A percentile compares a stretch with the other conserved stretches of the same genome.
Evolutionary conservation across 2,888 invertebrate species (phyloP).

Genomic region (Cephus pulcher): DNA sequence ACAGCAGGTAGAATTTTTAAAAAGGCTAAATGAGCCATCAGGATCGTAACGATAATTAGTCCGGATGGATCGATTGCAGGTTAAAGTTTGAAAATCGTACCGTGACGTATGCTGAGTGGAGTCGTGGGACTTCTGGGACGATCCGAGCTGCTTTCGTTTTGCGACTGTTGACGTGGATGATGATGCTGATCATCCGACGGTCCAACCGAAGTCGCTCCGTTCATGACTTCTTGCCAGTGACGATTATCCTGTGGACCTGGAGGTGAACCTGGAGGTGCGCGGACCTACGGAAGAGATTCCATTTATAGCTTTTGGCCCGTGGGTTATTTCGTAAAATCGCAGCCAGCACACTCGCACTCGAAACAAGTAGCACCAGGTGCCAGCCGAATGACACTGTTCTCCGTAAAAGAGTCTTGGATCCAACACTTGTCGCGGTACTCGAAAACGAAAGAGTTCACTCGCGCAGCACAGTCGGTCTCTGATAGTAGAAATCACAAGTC

Average conservation of each 20-base stretch:
- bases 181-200: slow-evolving; percentile 54
- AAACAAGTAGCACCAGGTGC: neutral
- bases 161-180: slow-evolving; percentile 53
- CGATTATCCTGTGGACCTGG: neutral
- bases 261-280: neutral
- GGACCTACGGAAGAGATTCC: neutral
- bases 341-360: neutral
- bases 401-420: neutral
- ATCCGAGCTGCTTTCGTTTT: slow-evolving; percentile 57
- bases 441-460: neutral
- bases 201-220: slow-evolving; percentile 56
- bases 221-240: slow-evolving; percentile 47
- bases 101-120: slow-evolving; percentile 61
- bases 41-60: neutral
- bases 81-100: slow-evolving; percentile 24
- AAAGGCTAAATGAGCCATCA: neutral
- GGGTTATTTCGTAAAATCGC: neutral
- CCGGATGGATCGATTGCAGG: too few species aligned
- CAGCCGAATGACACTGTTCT: neutral
- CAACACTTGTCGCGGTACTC: neutral
- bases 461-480: neutral
- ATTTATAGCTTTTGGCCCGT: neutral
- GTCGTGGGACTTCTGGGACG: slow-evolving; percentile 61
- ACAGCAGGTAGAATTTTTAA: neutral
- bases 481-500: neutral